Evolutionary conservation across 2,113 vertebrate species (phyloP).

Genomic region (Balaeniceps rex): DNA sequence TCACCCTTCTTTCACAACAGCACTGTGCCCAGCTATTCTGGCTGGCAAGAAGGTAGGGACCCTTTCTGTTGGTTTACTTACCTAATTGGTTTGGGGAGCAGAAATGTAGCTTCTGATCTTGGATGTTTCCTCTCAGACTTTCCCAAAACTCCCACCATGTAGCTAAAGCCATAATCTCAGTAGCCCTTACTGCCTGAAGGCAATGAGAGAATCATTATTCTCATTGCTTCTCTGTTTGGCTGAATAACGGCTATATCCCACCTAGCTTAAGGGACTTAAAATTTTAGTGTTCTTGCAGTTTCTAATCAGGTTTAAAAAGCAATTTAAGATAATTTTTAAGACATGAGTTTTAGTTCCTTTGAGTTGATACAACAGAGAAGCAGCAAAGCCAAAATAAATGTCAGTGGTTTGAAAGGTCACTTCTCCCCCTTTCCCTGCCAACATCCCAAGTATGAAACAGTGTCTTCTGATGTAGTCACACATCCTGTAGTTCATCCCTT

Average conservation of each 20-base stretch:
- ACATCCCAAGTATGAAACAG: neutral
- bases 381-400: neutral
- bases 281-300: neutral
- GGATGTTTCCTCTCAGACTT: neutral
- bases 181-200: neutral
- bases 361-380: neutral
- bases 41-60: neutral
- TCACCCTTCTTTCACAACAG: neutral
- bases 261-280: neutral
- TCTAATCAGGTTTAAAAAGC: neutral
- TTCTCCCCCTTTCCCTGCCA: neutral
- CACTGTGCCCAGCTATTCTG: neutral
- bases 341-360: neutral
- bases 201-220: neutral
- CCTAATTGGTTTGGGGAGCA: neutral
- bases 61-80: neutral
- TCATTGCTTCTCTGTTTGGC: neutral
- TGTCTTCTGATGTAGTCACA: neutral
- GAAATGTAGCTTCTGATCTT: neutral
- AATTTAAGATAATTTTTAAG: neutral
- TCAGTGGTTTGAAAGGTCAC: conserved; percentile 19
- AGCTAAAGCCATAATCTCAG: neutral
- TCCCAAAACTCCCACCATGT: neutral
- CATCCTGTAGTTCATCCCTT: neutral
- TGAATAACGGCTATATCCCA: neutral